Conservation (phyloP, 2,113 vertebrate genomes). For the Syngnathus typhle region DNA sequence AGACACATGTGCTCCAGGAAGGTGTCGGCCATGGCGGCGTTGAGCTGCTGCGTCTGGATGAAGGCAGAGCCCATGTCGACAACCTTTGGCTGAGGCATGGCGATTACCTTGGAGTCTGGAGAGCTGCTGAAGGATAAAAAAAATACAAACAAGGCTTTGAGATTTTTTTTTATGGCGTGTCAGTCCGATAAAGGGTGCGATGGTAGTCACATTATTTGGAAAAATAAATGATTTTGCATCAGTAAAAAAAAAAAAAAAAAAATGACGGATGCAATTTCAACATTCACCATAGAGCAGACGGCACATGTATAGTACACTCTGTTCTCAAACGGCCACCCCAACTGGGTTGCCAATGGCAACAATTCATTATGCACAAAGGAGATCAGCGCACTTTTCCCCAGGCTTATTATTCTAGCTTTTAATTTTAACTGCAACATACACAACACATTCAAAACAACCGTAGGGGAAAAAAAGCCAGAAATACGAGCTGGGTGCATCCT, state of each 20-base stretch:
- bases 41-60: constrained; percentile 95
- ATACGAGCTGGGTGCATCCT: constrained; percentile 6
- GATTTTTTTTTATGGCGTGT: background rate
- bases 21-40: constrained; percentile 91
- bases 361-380: constrained; percentile 4
- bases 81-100: constrained; percentile 71
- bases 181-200: background rate
- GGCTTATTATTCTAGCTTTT: background rate
- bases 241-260: background rate
- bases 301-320: constrained; percentile 16
- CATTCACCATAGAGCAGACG: background rate
- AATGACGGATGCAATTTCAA: background rate
- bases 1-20: constrained; percentile 97
- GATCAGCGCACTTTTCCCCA: constrained; percentile 14
- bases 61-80: constrained; percentile 83
- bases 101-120: constrained; percentile 26
- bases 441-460: background rate
- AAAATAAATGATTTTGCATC: background rate
- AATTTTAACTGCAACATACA: background rate
- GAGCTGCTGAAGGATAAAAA: constrained; percentile 40
- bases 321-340: constrained; percentile 16
- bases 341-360: constrained; percentile 31
- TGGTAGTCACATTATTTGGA: background rate
- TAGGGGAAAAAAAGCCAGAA: background rate
- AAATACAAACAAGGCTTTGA: background rate